Evolutionary conservation across 2,797 vertebrate species (phyloP).

Genomic region (Rhynchotus rufescens): DNA sequence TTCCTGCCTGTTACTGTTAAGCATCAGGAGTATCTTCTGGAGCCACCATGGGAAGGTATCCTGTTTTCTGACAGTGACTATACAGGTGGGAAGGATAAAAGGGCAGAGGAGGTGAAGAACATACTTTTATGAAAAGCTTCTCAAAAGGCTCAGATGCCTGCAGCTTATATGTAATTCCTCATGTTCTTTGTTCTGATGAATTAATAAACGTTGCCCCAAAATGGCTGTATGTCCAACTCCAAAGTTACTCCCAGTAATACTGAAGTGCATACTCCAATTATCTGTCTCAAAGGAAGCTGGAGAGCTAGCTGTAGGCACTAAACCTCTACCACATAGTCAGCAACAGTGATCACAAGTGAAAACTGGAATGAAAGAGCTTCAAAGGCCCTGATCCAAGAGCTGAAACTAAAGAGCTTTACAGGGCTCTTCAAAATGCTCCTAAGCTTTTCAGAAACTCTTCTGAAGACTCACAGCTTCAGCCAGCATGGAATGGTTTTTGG

Average conservation of each 20-base stretch:
- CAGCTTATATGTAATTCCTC: neutral
- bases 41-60: neutral
- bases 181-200: neutral
- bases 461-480: neutral
- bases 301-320: neutral
- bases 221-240: neutral
- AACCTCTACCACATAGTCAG: neutral
- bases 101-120: neutral
- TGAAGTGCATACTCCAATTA: neutral
- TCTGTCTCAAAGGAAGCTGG: neutral
- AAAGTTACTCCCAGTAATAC: neutral
- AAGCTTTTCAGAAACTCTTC: constrained; percentile 5
- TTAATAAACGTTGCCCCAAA: neutral
- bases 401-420: neutral
- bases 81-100: neutral
- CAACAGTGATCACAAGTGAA: neutral
- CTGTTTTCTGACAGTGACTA: neutral
- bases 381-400: neutral
- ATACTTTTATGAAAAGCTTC: neutral
- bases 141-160: neutral
- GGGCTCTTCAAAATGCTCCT: neutral
- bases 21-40: neutral
- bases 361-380: neutral
- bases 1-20: neutral
- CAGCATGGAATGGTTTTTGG: neutral